Conservation (phyloP, 2,888 invertebrate genomes). For the Tetragonisca angustula region DNA sequence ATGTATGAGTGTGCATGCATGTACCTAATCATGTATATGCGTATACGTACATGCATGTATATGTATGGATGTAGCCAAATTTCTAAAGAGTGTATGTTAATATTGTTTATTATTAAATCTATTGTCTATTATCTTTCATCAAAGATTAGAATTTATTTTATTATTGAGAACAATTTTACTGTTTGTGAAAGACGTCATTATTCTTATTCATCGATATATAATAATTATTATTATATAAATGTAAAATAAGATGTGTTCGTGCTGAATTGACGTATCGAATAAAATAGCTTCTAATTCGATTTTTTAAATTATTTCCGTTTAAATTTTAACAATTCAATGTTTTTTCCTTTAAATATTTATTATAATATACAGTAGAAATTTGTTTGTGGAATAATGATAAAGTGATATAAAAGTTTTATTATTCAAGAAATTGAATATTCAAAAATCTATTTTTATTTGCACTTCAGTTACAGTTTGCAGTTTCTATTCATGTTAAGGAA, state of each 20-base stretch:
- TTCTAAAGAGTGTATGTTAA: slow-evolving; percentile 50
- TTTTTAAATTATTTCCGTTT: slow-evolving; percentile 1
- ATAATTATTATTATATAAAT: slow-evolving; percentile 50
- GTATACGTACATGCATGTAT: slow-evolving; percentile 1
- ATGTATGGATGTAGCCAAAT: slow-evolving; percentile 21
- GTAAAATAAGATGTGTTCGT: slow-evolving; percentile 55
- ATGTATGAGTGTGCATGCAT: slow-evolving; percentile 1
- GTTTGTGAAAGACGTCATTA: slow-evolving; percentile 65
- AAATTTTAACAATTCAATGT: background rate
- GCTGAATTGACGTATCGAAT: slow-evolving; percentile 67
- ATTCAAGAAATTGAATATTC: background rate
- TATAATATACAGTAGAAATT: background rate
- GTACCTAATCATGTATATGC: background rate
- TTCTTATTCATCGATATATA: slow-evolving; percentile 50
- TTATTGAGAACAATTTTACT: slow-evolving; percentile 74
- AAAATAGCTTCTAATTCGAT: slow-evolving; percentile 69
- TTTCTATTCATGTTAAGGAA: background rate
- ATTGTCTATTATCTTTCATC: slow-evolving; percentile 69
- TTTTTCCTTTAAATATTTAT: background rate
- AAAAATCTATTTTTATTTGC: background rate
- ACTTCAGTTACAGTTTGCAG: background rate
- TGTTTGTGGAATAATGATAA: background rate
- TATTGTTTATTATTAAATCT: slow-evolving; percentile 62
- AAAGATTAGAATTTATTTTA: slow-evolving; percentile 82
- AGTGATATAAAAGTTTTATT: background rate